Evolutionary conservation across 2,888 invertebrate species (phyloP), one percentile per base, ranked within the genome.

Genomic region (Eupithecia pulchellata): DNA sequence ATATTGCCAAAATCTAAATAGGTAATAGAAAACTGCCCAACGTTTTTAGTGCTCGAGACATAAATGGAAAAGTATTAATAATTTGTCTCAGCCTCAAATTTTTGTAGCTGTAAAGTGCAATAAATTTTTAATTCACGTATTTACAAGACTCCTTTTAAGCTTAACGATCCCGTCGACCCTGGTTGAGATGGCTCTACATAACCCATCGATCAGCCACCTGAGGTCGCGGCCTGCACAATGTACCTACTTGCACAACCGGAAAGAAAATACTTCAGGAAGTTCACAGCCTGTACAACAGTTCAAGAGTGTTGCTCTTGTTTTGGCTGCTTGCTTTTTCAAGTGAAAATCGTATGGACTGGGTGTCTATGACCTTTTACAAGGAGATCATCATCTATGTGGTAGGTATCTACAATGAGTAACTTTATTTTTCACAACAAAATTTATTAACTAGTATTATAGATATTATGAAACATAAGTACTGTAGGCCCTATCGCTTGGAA

Each of bases 141-240:
- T 52, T n/a, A n/a, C n/a, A 52, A 4, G 11, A 25, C 39, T 60
- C 42, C 30, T 66, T 42, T 29, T 32, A 3, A 58, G 20, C 25
- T 25, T 34, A 47, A 52, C 29, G 52, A 55, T 36, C 67, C 29
- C 52, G 25, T 13, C 42, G 66, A 60, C 52, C 58, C 39, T 20
- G 30, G 42, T 25, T 60, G 9, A 66, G 47, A 61, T 61, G 57
- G 5, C 11, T 29, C 47, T 52, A 67, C 58, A 64, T 60, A 47
- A 29, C 17, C 20, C 57, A 17, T n/a, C 29, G 13, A 20, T 62
- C 69, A 55, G 30, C 39, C 55, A 42, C 39, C 55, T 55, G 47
- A 29, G 52, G 30, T 64, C 69, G 62, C 9, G 69, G 69, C 39
- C 61, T 42, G 30, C 25, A 4, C 17, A 47, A 14, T 47, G n/a